Percentiles rank a stretch among this genome's conserved stretches.
These are phyloP conservation scores for Sebastes hopkinsi DNA, from an alignment of 2,797 vertebrate species.

Conservation along the genomic window DNA sequence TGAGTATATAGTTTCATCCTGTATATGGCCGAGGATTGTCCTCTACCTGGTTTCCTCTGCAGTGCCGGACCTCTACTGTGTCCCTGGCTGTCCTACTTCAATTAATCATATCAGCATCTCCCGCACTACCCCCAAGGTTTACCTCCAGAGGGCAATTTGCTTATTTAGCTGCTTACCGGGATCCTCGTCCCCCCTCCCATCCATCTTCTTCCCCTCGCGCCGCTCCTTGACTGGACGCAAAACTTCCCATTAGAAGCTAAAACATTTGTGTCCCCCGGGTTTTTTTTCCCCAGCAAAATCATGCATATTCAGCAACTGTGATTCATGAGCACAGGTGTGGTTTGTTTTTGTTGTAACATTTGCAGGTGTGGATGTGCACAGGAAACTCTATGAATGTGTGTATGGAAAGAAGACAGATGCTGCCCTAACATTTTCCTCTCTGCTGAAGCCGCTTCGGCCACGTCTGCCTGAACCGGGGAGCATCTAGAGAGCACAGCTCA, in stretches of 20 bases:
- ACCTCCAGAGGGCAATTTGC: conserved; percentile 77
- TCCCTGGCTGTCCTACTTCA: conserved; percentile 81
- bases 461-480: conserved; percentile 31
- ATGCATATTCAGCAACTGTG: conserved; percentile 27
- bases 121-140: conserved; percentile 61
- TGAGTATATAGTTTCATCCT: conserved; percentile 59
- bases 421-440: conserved; percentile 9
- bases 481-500: conserved; percentile 48
- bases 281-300: not conserved
- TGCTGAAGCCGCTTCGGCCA: conserved; percentile 29
- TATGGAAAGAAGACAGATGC: not conserved
- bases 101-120: conserved; percentile 80
- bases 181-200: conserved; percentile 39
- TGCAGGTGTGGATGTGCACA: conserved; percentile 7
- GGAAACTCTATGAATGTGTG: not conserved
- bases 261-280: not conserved
- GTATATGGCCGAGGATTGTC: conserved; percentile 67
- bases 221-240: not conserved
- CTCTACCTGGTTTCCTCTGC: conserved; percentile 71
- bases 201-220: conserved; percentile 27
- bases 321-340: conserved; percentile 5
- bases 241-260: conserved; percentile 3
- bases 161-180: conserved; percentile 71
- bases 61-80: conserved; percentile 64
- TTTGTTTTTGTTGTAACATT: conserved; percentile 12